Base-by-base conservation (phyloP, 2,113 vertebrate genomes). In the Megaceryle maxima region DNA sequence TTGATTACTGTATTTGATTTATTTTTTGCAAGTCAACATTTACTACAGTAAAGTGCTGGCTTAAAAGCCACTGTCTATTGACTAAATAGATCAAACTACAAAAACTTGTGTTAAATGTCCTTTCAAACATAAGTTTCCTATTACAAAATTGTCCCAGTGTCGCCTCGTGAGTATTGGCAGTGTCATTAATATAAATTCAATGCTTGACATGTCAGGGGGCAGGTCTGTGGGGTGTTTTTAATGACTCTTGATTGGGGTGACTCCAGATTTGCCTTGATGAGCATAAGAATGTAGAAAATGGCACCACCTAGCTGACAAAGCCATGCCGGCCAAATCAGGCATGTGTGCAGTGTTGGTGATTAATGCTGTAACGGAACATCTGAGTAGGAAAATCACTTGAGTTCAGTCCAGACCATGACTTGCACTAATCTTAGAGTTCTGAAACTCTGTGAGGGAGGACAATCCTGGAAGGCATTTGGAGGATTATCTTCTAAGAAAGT, bases 241-340 rank as follows among this genome's bases (percentile, higher is more conserved):
- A 6, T 70, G 9, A 11, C 56, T 74, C 19, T 68, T 37, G 17
- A 2, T 44, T 50, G 6, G 3, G 24, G 8, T 62, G 12, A 19
- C 14, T 73, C 29, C 59, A 21, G 13, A 74, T 93, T 31, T 63
- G 41, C 37, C 5, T 39, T 39, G 9, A 9, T 56, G 51, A 83
- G 18, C 5, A 2, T 41, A 46, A 28, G 56, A 41, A 59, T 37
- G 26, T 67, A 87, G 73, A 70, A 94, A 43, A 55, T 84, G 89
- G 89, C 93, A 94, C 73, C 88, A 87, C 73, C 83, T 90, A 87
- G 80, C 91, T 94, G 86, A 62, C 5, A 1, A 31, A 83, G 74
- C 37, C 0, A 0, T 46, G 64, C 86, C 55, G 60, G 63, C 56
- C 48, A n/a, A 69, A 55, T 12, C 5, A 2, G 55, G 24, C 41